Evolutionary conservation across 2,113 vertebrate genomes (phyloP).

Genomic region (Phalacrocorax pelagicus): DNA sequence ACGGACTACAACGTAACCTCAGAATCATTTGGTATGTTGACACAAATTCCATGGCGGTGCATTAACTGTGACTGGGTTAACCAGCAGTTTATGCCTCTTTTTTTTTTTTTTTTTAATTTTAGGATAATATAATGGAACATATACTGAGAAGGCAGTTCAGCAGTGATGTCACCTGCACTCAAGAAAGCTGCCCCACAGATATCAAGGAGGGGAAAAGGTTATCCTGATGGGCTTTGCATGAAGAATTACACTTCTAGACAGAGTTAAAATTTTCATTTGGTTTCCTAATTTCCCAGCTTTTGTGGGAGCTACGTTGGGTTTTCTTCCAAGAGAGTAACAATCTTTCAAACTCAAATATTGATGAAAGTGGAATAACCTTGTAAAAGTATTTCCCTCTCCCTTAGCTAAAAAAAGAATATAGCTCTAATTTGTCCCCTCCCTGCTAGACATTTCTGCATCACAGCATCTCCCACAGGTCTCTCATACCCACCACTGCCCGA

Average conservation of each 20-base stretch:
- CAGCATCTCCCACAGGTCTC: background rate
- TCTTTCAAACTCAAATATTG: background rate
- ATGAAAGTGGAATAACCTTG: background rate
- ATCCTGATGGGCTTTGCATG: background rate
- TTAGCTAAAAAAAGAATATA: background rate
- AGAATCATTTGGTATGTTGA: constrained; percentile 13
- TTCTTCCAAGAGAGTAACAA: background rate
- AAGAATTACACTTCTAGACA: background rate
- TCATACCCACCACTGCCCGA: background rate
- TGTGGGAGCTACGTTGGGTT: background rate
- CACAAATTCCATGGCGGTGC: background rate
- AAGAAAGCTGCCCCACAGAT: background rate
- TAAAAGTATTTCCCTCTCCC: background rate
- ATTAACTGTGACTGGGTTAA: background rate
- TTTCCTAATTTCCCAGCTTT: background rate
- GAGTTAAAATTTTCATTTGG: background rate
- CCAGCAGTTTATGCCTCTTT: background rate
- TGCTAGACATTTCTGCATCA: background rate
- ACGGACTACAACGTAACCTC: background rate
- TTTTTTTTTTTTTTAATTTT: background rate
- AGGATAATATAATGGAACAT: background rate
- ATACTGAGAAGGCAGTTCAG: background rate
- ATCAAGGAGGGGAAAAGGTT: background rate
- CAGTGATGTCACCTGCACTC: background rate
- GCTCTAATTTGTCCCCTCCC: background rate